Base-by-base conservation (phyloP, 2,888 invertebrate species). In the Rapana venosa region DNA sequence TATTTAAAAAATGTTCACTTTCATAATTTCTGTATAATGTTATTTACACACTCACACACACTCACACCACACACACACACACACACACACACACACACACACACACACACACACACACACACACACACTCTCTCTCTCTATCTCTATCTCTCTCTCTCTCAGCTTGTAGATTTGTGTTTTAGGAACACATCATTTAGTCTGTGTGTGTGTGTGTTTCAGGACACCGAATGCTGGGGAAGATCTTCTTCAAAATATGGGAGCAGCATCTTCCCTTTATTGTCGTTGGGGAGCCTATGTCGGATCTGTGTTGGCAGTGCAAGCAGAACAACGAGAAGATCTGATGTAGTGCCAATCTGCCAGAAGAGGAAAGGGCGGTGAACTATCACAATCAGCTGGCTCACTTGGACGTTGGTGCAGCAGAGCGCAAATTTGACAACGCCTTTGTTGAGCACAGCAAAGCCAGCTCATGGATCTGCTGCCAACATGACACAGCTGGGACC, bases 261-360 rank as follows among this genome's bases (percentile, higher is more conserved):
- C 32, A 90, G n/a, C 13, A 77, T 13, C 15, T 26, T 13, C 90
- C 90, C 17, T 87, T 6, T 83, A 90, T 92, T 58, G 87, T 90
- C 5, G 77, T 85, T 0, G 86, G 89, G 15, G 70, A 35, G 36
- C 91, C 91, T 5, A 86, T 90, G 79, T 90, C 92, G 6, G 91
- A 92, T 87, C 85, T 91, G 20, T 92, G 92, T 70, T 92, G 91
- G 91, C 77, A 47, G 47, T 91, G 92, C 79, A 91, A 92, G 79
- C 61, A 90, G 30, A 91, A 92, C 77, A 90, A 90, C 56, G 32
- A 88, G 1, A 32, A 32, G 26, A 79, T 90, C 22, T 35, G 70
- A 11, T 35, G 86, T 0, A 66, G 74, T 32, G 81, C 90, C 17
- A 90, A 89, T 36, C 88, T 87, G 17, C 22, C 89, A 56, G 87